Evolutionary conservation across 2,888 invertebrate species (phyloP).

Genomic region (Camptogramma bilineatum): DNA sequence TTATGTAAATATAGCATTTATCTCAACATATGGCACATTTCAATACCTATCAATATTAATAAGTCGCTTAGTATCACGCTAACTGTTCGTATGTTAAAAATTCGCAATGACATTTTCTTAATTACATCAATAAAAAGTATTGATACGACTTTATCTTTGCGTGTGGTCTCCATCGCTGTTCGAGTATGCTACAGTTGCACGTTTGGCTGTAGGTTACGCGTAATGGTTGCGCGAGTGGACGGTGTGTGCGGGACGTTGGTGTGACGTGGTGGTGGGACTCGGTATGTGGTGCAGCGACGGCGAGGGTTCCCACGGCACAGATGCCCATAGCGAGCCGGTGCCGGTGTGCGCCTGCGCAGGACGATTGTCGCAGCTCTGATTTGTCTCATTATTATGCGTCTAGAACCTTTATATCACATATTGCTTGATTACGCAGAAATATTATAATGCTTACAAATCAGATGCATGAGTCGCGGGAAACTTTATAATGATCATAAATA

Average conservation of each 20-base stretch:
- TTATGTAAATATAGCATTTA: constrained; percentile 49
- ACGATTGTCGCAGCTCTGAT: constrained; percentile 33
- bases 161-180: constrained; percentile 21
- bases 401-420: neutral
- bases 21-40: constrained; percentile 48
- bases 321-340: constrained; percentile 65
- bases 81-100: constrained; percentile 62
- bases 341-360: constrained; percentile 12
- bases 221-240: constrained; percentile 10
- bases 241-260: constrained; percentile 2
- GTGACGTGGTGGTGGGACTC: constrained; percentile 39
- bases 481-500: no score
- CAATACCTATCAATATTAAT: constrained; percentile 59
- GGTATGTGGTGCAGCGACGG: constrained; percentile 21
- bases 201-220: neutral
- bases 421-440: neutral
- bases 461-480: neutral
- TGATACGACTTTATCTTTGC: neutral
- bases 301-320: constrained; percentile 76
- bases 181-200: neutral
- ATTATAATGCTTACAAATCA: constrained; percentile 1
- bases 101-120: constrained; percentile 60
- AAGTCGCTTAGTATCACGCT: constrained; percentile 57
- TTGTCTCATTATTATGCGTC: constrained; percentile 35
- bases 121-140: constrained; percentile 42